phyloP scores from a whole-genome alignment of 2,888 invertebrate species.

The Nephrotoma appendiculata region DNA sequence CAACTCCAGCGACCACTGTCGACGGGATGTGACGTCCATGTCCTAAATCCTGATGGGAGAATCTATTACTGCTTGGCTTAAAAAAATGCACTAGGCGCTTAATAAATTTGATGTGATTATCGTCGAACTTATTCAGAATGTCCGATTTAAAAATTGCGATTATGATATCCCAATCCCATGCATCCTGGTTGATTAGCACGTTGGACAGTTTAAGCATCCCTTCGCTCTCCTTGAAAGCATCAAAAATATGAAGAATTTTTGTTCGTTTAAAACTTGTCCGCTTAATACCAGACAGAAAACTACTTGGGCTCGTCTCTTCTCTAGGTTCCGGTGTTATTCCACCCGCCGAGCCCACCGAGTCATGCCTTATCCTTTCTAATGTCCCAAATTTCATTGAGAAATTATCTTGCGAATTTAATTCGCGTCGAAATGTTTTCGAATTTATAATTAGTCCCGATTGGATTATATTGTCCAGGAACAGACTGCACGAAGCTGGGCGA shows the following conservation, averaged over 20 bases:
- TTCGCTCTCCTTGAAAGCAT: conserved; percentile 41
- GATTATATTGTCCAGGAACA: conserved; percentile 68
- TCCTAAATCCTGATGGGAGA: conserved; percentile 67
- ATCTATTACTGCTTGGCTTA: conserved; percentile 75
- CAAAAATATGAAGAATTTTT: conserved; percentile 40
- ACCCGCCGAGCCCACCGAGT: conserved; percentile 30
- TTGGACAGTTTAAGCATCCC: conserved; percentile 64
- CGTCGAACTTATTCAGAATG: conserved; percentile 44
- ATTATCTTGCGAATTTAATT: conserved; percentile 26
- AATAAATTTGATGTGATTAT: conserved; percentile 51
- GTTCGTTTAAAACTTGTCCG: conserved; percentile 28
- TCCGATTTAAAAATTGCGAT: conserved; percentile 56
- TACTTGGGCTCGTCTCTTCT: neutral
- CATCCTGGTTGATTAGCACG: conserved; percentile 66
- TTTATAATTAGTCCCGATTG: conserved; percentile 36
- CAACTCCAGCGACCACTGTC: conserved; percentile 28
- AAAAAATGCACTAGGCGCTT: conserved; percentile 70
- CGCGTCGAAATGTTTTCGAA: conserved; percentile 29
- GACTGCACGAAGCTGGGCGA: conserved; percentile 65
- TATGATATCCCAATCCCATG: conserved; percentile 92
- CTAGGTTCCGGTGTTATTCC: conserved; percentile 13
- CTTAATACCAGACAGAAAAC: conserved; percentile 11
- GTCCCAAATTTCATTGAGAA: conserved; percentile 12
- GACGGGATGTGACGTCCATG: conserved; percentile 25
- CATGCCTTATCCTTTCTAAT: conserved; percentile 32